A percentile compares a stretch with the other conserved stretches of the same genome.
These are phyloP conservation scores for Scelioninae gen. 2 DNA, from an alignment of 2,888 invertebrate species.

Conservation along the genomic window DNA sequence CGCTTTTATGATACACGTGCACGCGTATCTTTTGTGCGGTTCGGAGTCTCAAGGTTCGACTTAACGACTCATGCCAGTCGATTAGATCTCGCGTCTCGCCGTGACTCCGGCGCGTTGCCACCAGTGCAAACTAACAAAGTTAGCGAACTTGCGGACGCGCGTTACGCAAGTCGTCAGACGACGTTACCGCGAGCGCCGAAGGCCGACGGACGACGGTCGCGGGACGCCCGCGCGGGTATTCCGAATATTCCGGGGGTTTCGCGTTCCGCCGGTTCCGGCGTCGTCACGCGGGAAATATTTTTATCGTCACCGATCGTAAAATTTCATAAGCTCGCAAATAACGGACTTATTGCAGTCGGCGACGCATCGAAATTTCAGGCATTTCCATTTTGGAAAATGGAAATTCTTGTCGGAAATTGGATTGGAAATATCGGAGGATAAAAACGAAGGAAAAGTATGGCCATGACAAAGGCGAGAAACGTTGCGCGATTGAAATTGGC, in stretches of 20 bases:
- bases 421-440: background rate
- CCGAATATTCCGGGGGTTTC: slow-evolving; percentile 28
- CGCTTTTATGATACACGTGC: slow-evolving; percentile 30
- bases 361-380: background rate
- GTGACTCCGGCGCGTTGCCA: slow-evolving; percentile 33
- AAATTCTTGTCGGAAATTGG: background rate
- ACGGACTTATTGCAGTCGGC: background rate
- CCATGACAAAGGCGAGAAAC: too few relatives aligned
- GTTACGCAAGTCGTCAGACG: slow-evolving; percentile 56
- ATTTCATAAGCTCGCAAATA: background rate
- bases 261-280: background rate
- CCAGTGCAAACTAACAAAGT: slow-evolving; percentile 53
- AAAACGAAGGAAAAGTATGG: background rate
- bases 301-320: slow-evolving; percentile 4
- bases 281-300: background rate
- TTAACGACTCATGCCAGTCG: slow-evolving; percentile 56
- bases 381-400: background rate
- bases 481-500: background rate
- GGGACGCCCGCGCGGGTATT: slow-evolving; percentile 35
- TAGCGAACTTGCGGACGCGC: slow-evolving; percentile 52
- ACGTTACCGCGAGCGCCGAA: slow-evolving; percentile 45
- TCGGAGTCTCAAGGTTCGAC: slow-evolving; percentile 58
- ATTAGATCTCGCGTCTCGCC: slow-evolving; percentile 53
- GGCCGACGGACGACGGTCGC: slow-evolving; percentile 44
- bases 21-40: slow-evolving; percentile 51